Evolutionary conservation across 2,113 vertebrate genomes (phyloP).

Genomic region (Hystrix cristata): DNA sequence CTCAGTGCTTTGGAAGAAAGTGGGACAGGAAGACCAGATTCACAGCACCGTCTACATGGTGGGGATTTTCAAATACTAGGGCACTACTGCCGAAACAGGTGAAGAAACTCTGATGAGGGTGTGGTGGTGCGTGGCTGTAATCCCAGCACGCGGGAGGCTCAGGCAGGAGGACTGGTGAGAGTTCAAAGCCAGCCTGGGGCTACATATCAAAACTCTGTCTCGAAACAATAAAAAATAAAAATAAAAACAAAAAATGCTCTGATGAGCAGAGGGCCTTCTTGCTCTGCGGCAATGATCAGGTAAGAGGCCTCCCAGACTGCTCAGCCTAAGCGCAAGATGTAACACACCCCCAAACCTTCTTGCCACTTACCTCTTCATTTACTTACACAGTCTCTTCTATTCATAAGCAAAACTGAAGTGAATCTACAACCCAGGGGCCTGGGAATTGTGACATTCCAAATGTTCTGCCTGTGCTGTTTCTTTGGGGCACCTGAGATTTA

Average conservation of each 20-base stretch:
- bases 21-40: background rate
- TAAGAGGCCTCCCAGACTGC: background rate
- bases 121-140: background rate
- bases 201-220: background rate
- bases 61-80: fast-evolving
- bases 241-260: background rate
- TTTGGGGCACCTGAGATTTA: background rate
- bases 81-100: background rate
- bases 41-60: fast-evolving
- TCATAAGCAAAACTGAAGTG: background rate
- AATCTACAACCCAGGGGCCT: background rate
- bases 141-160: background rate
- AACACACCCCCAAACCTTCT: background rate
- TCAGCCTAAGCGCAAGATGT: background rate
- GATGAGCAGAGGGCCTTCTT: background rate
- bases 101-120: background rate
- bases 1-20: background rate
- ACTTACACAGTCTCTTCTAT: background rate
- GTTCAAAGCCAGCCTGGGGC: background rate
- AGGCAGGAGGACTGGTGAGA: background rate
- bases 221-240: background rate
- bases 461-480: background rate
- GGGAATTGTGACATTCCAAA: background rate
- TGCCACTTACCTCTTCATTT: background rate
- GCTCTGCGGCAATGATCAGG: background rate